Conservation (phyloP, 2,113 vertebrate species). For the Merops nubicus region DNA sequence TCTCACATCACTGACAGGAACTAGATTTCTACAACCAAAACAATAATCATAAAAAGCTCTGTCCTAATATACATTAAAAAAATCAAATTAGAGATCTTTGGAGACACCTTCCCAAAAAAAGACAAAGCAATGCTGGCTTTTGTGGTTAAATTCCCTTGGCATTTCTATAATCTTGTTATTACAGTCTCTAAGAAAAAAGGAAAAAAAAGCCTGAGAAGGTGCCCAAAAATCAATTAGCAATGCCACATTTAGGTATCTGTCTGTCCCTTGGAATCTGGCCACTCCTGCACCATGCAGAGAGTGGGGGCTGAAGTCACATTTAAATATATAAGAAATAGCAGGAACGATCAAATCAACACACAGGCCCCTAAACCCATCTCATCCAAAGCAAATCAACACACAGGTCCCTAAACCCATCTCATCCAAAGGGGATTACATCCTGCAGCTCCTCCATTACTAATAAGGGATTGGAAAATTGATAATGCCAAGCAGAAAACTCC, state of each 20-base stretch:
- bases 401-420: not conserved
- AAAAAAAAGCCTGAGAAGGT: not conserved
- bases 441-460: not conserved
- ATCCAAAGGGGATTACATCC: not conserved
- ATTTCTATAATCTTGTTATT: not conserved
- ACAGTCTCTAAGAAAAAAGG: not conserved
- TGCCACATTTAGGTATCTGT: not conserved
- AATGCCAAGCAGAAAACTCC: conserved; percentile 30
- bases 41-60: not conserved
- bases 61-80: not conserved
- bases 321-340: not conserved
- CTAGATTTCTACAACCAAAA: not conserved
- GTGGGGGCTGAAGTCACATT: not conserved
- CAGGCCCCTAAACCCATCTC: not conserved
- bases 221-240: not conserved
- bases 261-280: not conserved
- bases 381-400: not conserved
- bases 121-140: not conserved
- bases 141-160: not conserved
- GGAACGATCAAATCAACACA: not conserved
- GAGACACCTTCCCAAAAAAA: not conserved
- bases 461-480: conserved; percentile 17
- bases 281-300: not conserved
- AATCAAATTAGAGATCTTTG: not conserved
- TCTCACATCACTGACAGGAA: not conserved